These are phyloP conservation scores for Telmatochromis sp. DNA, from an alignment of 2,113 vertebrate genomes.

Conservation along the genomic window DNA sequence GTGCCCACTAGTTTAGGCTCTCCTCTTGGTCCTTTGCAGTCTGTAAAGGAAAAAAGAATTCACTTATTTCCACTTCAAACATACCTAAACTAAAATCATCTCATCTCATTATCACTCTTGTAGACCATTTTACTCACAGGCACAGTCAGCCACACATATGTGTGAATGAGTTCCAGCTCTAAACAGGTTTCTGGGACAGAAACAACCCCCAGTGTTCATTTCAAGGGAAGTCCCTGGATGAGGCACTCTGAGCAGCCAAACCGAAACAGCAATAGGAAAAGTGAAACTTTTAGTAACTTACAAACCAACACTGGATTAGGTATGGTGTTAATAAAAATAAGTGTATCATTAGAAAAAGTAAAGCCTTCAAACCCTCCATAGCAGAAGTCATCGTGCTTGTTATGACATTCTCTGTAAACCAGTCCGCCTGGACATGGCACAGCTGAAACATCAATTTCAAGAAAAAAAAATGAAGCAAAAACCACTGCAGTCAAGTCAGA, in stretches of 20 bases:
- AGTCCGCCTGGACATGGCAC: slow-evolving; percentile 22
- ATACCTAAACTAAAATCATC: background rate
- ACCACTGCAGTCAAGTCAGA: background rate
- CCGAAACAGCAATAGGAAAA: background rate
- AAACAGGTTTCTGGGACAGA: slow-evolving; percentile 35
- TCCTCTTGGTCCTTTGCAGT: slow-evolving; percentile 60
- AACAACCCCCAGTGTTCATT: slow-evolving; percentile 43
- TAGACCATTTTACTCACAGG: slow-evolving; percentile 42
- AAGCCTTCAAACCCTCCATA: slow-evolving; percentile 45
- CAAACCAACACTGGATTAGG: background rate
- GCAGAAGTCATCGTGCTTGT: slow-evolving; percentile 45
- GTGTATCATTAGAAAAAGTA: background rate
- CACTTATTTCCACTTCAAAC: background rate
- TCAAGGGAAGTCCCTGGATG: background rate
- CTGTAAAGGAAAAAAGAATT: background rate
- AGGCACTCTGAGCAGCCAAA: background rate
- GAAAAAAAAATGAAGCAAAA: background rate
- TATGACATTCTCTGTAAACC: slow-evolving; percentile 41
- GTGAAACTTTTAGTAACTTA: background rate
- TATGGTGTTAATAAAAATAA: background rate
- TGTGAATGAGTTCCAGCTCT: slow-evolving; percentile 41
- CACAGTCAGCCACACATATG: slow-evolving; percentile 50
- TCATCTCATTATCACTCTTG: background rate
- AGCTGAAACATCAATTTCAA: slow-evolving; percentile 26
- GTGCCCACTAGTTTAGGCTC: slow-evolving; percentile 45